Evolutionary conservation across 2,113 vertebrate species (phyloP), one percentile per base, ranked within the genome.

Genomic region (Leptodactylus fuscus): DNA sequence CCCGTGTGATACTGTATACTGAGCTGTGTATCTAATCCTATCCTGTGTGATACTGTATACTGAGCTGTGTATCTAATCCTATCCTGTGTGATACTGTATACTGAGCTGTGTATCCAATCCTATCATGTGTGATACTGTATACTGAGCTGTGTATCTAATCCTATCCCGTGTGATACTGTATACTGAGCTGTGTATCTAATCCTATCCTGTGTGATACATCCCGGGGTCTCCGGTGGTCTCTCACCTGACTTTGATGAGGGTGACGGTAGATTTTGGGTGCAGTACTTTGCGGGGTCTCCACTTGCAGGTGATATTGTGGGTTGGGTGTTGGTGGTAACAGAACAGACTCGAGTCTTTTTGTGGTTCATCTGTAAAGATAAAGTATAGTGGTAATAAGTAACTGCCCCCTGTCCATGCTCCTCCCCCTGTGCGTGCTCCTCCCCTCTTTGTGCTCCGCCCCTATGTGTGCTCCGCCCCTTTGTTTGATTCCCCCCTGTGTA

Each of bases 311-410:
- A 93, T 77, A 0, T 85, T 88, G 6, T 83, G 88, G 53, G 90
- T 34, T 0, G 87, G 90, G 81, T 91, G 92, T 69, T 87, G 89
- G 11, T 90, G 89, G 78, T 83, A 91, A 85, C 94, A 94, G 78
- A 46, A 29, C 27, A 87, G 10, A 93, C 20, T 0, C 15, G 36
- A 0, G 94, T 92, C 1, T 44, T 46, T 58, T 92, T 65, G 90
- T 0, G 88, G 92, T 12, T 91, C 91, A 5, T 86, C 94, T 95
- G 91, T 24, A 44, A 44, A 87, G 88, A 16, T 65, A 15, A 36
- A 2, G 4, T 16, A 49, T 3, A 11, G 4, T 1, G 20, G 20
- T 16, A 20, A 51, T 13, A 22, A 22, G 29, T 18, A 8, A 32
- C 5, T 51, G 48, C 13, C 29, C 24, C 41, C 73, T 29, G 4